Evolutionary conservation across 2,888 invertebrate species (phyloP).

Genomic region (Parasteatoda lunata): DNA sequence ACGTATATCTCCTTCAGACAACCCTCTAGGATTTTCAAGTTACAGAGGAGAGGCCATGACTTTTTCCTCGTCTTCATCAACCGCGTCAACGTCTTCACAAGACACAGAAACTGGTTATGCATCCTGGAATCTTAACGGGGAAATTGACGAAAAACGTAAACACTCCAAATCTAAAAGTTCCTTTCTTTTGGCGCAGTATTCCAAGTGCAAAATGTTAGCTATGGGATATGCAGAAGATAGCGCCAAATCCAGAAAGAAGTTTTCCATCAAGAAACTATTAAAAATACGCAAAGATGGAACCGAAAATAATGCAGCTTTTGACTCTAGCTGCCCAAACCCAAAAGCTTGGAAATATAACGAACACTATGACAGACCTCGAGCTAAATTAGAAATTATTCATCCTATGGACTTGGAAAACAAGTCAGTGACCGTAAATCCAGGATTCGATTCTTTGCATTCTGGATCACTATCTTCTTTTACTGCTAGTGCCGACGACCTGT

Average conservation of each 20-base stretch:
- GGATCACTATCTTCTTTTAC: constrained; percentile 45
- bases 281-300: constrained; percentile 71
- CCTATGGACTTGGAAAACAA: constrained; percentile 81
- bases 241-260: constrained; percentile 78
- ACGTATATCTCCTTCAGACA: constrained; percentile 32
- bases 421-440: constrained; percentile 65
- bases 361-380: constrained; percentile 77
- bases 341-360: constrained; percentile 69
- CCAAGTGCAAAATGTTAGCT: constrained; percentile 61
- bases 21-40: constrained; percentile 30
- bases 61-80: constrained; percentile 64
- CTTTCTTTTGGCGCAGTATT: constrained; percentile 60
- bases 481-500: constrained; percentile 39
- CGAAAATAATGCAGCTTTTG: constrained; percentile 39
- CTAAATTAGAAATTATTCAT: constrained; percentile 89
- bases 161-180: constrained; percentile 58
- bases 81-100: constrained; percentile 62
- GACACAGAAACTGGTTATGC: constrained; percentile 62
- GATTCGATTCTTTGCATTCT: constrained; percentile 57
- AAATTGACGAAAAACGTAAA: constrained; percentile 32
- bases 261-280: constrained; percentile 87
- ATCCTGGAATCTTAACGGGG: constrained; percentile 62
- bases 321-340: constrained; percentile 49
- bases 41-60: constrained; percentile 43
- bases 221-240: constrained; percentile 65